Percentiles rank a stretch among this genome's conserved stretches.
phyloP scores from a whole-genome alignment of 2,888 invertebrate genomes.

The Penaeus monodon region DNA sequence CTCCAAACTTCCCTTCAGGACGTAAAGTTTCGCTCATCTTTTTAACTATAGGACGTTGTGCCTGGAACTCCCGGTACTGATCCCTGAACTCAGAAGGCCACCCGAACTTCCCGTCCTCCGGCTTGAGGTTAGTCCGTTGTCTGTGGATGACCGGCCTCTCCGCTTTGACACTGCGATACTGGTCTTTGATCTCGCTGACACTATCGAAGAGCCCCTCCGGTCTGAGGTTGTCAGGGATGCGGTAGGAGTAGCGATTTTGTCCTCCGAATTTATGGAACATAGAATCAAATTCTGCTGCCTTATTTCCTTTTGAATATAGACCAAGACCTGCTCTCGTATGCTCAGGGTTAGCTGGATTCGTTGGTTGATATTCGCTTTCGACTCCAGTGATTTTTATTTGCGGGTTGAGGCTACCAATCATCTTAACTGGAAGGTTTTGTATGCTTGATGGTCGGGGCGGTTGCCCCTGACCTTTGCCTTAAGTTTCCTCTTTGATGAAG shows the following conservation, averaged over 20 bases:
- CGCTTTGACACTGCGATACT: slow-evolving; percentile 37
- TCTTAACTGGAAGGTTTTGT: background rate
- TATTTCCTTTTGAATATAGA: slow-evolving; percentile 14
- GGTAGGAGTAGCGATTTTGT: slow-evolving; percentile 31
- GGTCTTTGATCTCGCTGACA: slow-evolving; percentile 39
- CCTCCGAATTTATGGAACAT: slow-evolving; percentile 44
- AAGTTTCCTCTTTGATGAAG: slow-evolving; percentile 32
- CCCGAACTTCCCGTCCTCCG: slow-evolving; percentile 47
- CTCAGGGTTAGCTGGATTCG: slow-evolving; percentile 44
- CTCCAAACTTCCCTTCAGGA: slow-evolving; percentile 55
- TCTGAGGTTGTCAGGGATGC: slow-evolving; percentile 47
- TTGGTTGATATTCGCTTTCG: slow-evolving; percentile 34
- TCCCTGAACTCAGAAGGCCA: slow-evolving; percentile 51
- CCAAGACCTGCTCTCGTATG: slow-evolving; percentile 21
- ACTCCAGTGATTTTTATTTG: slow-evolving; percentile 33
- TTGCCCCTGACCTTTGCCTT: slow-evolving; percentile 16
- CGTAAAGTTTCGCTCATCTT: slow-evolving; percentile 39
- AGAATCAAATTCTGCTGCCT: slow-evolving; percentile 28
- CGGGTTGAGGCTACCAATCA: slow-evolving; percentile 35
- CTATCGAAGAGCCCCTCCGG: slow-evolving; percentile 35
- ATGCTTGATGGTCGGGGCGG: slow-evolving; percentile 7
- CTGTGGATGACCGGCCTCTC: slow-evolving; percentile 41
- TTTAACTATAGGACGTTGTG: slow-evolving; percentile 23
- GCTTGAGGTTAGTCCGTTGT: slow-evolving; percentile 34
- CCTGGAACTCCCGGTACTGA: slow-evolving; percentile 30